Percentiles rank a stretch among this genome's conserved stretches.
Evolutionary conservation across 2,797 vertebrate genomes (phyloP).

Genomic region (Leptodactylus fallax): DNA sequence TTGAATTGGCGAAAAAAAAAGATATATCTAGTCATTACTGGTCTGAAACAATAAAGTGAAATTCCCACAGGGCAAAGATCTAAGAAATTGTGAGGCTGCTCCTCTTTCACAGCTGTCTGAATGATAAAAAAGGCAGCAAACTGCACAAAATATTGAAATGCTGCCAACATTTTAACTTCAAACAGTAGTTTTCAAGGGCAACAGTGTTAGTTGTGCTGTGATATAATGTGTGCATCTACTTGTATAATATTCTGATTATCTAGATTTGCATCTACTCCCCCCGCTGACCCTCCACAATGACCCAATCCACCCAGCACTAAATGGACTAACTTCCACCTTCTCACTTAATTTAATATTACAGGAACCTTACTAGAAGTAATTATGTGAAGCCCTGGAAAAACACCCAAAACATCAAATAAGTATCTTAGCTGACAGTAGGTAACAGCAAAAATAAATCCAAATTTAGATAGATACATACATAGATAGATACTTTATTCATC

Average conservation of each 20-base stretch:
- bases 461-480: neutral
- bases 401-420: slow-evolving; percentile 17
- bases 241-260: slow-evolving; percentile 25
- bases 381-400: neutral
- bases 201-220: slow-evolving; percentile 26
- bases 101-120: slow-evolving; percentile 43
- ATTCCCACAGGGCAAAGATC: slow-evolving; percentile 62
- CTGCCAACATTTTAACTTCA: slow-evolving; percentile 32
- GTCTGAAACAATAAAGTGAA: slow-evolving; percentile 69
- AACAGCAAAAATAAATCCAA: neutral
- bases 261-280: neutral
- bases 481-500: no score
- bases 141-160: slow-evolving; percentile 57
- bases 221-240: neutral
- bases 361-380: neutral
- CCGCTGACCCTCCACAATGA: neutral
- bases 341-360: neutral
- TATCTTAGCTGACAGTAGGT: neutral
- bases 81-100: slow-evolving; percentile 55
- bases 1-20: slow-evolving; percentile 69
- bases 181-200: slow-evolving; percentile 47
- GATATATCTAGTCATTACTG: slow-evolving; percentile 62
- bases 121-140: slow-evolving; percentile 63
- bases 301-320: neutral
- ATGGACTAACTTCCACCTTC: neutral